These are phyloP conservation scores for Otolemur garnettii DNA, from an alignment of 2,113 vertebrate species.

Conservation along the genomic window DNA sequence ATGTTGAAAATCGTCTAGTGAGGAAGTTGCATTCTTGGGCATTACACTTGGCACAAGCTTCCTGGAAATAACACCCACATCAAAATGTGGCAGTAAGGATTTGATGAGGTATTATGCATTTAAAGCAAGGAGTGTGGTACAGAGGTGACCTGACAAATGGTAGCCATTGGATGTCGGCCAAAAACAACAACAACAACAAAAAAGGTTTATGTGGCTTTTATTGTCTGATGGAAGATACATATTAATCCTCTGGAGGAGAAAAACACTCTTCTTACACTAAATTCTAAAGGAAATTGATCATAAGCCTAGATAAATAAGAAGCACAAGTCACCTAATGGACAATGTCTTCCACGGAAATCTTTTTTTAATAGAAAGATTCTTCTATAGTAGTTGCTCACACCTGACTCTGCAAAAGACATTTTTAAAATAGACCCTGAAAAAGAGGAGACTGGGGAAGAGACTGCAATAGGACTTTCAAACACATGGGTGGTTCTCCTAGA, in stretches of 20 bases:
- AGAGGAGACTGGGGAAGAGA: background rate
- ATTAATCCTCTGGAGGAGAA: conserved; percentile 52
- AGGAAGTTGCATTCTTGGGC: background rate
- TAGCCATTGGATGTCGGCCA: conserved; percentile 50
- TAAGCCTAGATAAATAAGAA: conserved; percentile 52
- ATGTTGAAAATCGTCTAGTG: background rate
- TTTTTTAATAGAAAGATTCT: background rate
- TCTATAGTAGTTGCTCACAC: background rate
- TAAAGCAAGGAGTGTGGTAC: background rate
- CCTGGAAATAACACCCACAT: background rate
- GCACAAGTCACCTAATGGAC: conserved; percentile 38
- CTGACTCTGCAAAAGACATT: background rate
- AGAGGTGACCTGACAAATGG: conserved; percentile 14
- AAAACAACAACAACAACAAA: background rate
- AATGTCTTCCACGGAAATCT: background rate
- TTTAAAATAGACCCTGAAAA: background rate
- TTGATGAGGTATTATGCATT: background rate
- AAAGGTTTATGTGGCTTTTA: conserved; percentile 50
- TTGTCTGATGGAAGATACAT: conserved; percentile 39
- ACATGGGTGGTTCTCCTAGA: background rate
- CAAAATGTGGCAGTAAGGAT: background rate
- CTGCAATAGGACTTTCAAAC: background rate
- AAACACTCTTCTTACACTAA: conserved; percentile 66
- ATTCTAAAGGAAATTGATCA: conserved; percentile 64
- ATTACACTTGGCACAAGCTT: background rate